phyloP scores from a whole-genome alignment of 2,888 invertebrate species.

The Drosophila pullipes region DNA sequence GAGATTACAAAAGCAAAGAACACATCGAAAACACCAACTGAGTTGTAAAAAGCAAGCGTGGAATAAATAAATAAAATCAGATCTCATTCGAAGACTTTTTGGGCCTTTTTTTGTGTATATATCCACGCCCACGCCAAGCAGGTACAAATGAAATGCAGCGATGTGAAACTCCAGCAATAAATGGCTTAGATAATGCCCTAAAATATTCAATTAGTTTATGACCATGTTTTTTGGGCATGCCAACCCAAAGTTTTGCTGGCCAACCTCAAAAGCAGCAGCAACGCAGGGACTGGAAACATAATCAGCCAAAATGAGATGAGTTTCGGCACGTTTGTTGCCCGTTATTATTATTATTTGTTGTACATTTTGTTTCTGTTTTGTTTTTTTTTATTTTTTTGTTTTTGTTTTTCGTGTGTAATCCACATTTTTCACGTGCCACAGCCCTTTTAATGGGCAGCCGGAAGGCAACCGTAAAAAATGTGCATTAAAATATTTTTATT shows the following conservation, averaged over 20 bases:
- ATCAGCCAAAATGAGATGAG: constrained; percentile 61
- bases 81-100: constrained; percentile 49
- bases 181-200: constrained; percentile 77
- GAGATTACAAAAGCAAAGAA: constrained; percentile 51
- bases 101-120: constrained; percentile 8
- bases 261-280: constrained; percentile 19
- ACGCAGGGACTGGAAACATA: constrained; percentile 29
- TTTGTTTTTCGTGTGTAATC: constrained; percentile 22
- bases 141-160: constrained; percentile 75
- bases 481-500: constrained; percentile 80
- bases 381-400: constrained; percentile 18
- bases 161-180: constrained; percentile 78
- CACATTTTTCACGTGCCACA: constrained; percentile 55
- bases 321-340: constrained; percentile 49
- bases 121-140: constrained; percentile 11
- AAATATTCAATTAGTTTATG: constrained; percentile 81
- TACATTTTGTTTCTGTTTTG: constrained; percentile 24
- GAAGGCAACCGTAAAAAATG: constrained; percentile 57
- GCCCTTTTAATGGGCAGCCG: constrained; percentile 70
- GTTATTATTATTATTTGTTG: constrained; percentile 29
- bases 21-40: constrained; percentile 25
- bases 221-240: constrained; percentile 54
- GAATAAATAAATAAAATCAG: constrained; percentile 80
- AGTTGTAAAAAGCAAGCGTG: constrained; percentile 49
- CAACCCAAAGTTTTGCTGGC: constrained; percentile 16